Evolutionary conservation across 2,888 invertebrate species (phyloP), one percentile per base, ranked within the genome.

Genomic region (Metopia argyrocephala): DNA sequence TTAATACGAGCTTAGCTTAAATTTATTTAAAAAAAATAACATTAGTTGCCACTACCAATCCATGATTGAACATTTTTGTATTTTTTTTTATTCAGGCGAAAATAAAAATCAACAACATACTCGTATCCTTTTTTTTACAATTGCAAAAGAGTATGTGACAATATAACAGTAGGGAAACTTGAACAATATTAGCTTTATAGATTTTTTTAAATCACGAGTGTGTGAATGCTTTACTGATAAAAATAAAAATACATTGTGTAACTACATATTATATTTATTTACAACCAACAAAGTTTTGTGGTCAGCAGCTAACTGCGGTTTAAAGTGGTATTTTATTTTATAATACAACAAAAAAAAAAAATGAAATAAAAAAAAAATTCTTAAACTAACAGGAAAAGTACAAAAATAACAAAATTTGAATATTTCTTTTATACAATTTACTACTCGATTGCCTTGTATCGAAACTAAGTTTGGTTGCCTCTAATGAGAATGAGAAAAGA

Each of bases 301-400:
- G 71, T 73, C 62, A 64, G 38, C n/a, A 38, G 46, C 71, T 62
- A 71, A 52, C 54, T 73, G 71, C 23, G 71, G 71, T 62, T 46
- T 54, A n/a, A 62, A 73, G 18, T 62, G 15, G 45, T 27, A 62
- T 62, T 62, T 71, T 68, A 46, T 56, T 68, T 56, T 18, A 21
- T 27, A 46, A 45, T 38, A 56, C 7, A 56, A n/a, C 54, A 59
- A 38, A 31, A 52, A n/a, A 52, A 31, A 23, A 2, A 21, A 21
- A 65, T 9, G 9, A 9, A 31, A 31, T 15, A 15, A 38, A 38
- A 12, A 38, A 38, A 38, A 38, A 38, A 38, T 38, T 15, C 15
- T 38, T 38, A 15, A 38, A n/a, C n/a, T n/a, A n/a, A n/a, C n/a
- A n/a, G n/a, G n/a, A n/a, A n/a, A n/a, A n/a, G n/a, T n/a, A n/a